A percentile compares a stretch with the other conserved stretches of the same genome.
Conservation (phyloP, 2,888 invertebrate species). For the Platypus cylindrus region DNA sequence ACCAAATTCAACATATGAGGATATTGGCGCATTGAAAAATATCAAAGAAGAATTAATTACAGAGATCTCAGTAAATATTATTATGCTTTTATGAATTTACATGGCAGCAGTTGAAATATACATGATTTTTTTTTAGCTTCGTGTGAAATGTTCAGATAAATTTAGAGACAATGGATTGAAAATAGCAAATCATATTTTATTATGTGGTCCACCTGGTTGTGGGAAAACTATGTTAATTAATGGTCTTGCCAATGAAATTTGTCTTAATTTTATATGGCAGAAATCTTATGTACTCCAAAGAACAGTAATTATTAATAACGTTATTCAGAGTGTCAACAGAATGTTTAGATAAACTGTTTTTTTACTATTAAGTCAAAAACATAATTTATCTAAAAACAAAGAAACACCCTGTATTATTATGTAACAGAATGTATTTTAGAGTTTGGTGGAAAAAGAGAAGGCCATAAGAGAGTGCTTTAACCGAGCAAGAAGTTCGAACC, state of each 20-base stretch:
- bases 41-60: conserved; percentile 83
- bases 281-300: conserved; percentile 67
- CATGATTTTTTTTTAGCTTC: conserved; percentile 45
- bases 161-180: conserved; percentile 66
- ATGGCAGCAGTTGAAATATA: no score
- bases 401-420: no score
- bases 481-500: conserved; percentile 86
- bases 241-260: conserved; percentile 96
- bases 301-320: conserved; percentile 95
- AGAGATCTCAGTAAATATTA: conserved; percentile 58
- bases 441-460: conserved; percentile 96
- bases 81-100: neutral
- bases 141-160: conserved; percentile 75
- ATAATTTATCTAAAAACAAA: no score
- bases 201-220: conserved; percentile 96
- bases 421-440: no score
- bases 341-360: no score
- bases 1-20: conserved; percentile 94
- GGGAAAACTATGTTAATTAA: conserved; percentile 95
- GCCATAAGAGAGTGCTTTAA: conserved; percentile 94
- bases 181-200: conserved; percentile 76
- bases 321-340: conserved; percentile 30
- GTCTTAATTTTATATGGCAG: conserved; percentile 96
- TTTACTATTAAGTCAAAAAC: no score
- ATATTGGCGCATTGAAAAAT: conserved; percentile 82